A percentile compares a stretch with the other conserved stretches of the same genome.
Evolutionary conservation across 2,888 invertebrate genomes (phyloP).

Genomic region (Dasysyrphus albostriatus): DNA sequence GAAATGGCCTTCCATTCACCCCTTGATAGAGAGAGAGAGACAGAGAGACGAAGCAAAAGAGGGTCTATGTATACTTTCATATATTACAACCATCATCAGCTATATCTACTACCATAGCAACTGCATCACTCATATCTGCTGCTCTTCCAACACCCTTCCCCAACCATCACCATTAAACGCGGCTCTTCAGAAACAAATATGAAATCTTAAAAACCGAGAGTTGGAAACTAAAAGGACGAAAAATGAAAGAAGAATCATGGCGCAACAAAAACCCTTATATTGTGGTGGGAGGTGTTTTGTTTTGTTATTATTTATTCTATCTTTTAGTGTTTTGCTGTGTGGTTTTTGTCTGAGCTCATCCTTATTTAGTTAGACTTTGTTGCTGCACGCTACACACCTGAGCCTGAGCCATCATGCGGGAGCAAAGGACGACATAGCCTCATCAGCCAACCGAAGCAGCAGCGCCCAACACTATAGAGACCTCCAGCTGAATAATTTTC

Average conservation of each 20-base stretch:
- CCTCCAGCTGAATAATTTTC: slow-evolving; percentile 67
- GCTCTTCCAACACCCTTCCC: not conserved
- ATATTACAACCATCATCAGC: not conserved
- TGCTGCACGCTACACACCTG: slow-evolving; percentile 48
- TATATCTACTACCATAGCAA: slow-evolving; percentile 26
- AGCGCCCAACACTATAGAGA: slow-evolving; percentile 26
- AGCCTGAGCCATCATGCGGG: slow-evolving; percentile 54
- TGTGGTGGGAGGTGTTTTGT: slow-evolving; percentile 9
- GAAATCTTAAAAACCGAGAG: slow-evolving; percentile 66
- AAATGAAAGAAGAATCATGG: slow-evolving; percentile 8
- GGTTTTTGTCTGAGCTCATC: slow-evolving; percentile 17
- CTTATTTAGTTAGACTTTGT: slow-evolving; percentile 18
- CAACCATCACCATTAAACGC: not conserved
- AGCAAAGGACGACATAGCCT: slow-evolving; percentile 52
- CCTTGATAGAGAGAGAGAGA: not conserved
- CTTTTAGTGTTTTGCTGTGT: slow-evolving; percentile 16
- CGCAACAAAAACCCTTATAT: not conserved
- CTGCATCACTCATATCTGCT: slow-evolving; percentile 62
- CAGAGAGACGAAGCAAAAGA: no score
- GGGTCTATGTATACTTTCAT: not conserved
- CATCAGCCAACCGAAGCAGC: slow-evolving; percentile 23
- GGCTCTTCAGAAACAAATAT: slow-evolving; percentile 68
- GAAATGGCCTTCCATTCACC: slow-evolving; percentile 52
- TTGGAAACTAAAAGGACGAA: slow-evolving; percentile 62
- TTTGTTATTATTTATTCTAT: slow-evolving; percentile 65